phyloP scores from a whole-genome alignment of 2,113 vertebrate species.

The Smithornis capensis region DNA sequence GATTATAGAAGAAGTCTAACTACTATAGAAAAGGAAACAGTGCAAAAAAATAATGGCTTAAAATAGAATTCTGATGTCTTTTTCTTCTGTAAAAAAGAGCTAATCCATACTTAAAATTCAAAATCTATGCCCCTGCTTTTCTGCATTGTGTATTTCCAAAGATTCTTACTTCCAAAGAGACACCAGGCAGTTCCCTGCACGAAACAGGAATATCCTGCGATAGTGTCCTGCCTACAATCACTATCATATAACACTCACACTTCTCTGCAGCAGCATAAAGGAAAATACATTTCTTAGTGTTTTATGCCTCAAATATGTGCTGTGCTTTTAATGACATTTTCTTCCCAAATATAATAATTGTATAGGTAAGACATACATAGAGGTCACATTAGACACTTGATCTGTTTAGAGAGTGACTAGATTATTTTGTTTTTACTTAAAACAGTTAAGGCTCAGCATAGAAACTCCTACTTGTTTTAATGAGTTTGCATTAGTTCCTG shows the following conservation, averaged over 20 bases:
- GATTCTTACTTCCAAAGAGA: background rate
- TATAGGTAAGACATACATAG: background rate
- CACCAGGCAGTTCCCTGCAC: background rate
- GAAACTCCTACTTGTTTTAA: background rate
- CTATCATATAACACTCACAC: background rate
- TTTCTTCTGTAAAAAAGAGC: background rate
- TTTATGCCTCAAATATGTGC: background rate
- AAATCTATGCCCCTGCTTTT: background rate
- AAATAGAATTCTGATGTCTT: background rate
- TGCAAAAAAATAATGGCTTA: background rate
- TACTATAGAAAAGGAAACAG: background rate
- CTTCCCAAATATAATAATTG: background rate
- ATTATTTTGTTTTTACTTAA: background rate
- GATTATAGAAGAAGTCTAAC: background rate
- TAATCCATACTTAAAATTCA: background rate
- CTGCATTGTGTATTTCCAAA: background rate
- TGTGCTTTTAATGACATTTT: background rate
- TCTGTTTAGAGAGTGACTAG: background rate
- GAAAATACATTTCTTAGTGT: background rate
- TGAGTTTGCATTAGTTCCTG: background rate
- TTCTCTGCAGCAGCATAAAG: background rate
- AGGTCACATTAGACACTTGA: background rate
- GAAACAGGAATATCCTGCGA: background rate
- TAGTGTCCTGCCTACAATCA: accelerated
- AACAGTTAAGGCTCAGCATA: background rate